Conservation (phyloP, 2,113 vertebrate genomes). For the Polypterus bichir region DNA sequence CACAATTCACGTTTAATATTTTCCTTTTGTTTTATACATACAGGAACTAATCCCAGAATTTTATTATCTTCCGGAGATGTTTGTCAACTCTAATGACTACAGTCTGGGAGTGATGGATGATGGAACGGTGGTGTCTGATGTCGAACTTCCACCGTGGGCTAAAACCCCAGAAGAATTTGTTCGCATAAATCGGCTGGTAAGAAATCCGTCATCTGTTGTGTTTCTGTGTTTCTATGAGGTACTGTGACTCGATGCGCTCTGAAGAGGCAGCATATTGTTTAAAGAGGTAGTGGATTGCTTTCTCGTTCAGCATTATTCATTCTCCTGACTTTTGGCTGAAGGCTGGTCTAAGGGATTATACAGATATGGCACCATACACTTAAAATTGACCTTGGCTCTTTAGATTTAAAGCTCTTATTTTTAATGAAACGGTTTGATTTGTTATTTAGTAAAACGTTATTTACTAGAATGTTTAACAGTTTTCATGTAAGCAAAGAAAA, state of each 20-base stretch:
- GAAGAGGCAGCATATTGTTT: constrained; percentile 23
- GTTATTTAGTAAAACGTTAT: no score
- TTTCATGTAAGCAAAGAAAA: no score
- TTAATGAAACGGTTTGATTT: no score
- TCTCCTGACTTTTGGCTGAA: no score
- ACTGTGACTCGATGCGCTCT: constrained; percentile 7
- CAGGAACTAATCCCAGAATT: constrained; percentile 98
- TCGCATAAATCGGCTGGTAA: constrained; percentile 89
- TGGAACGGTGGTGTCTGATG: constrained; percentile 79
- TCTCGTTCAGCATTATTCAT: no score
- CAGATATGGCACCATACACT: no score
- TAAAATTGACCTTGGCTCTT: no score
- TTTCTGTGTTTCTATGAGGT: constrained; percentile 23
- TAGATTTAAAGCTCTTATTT: no score
- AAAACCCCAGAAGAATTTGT: constrained; percentile 96
- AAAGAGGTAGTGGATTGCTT: constrained; percentile 15
- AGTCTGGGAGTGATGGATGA: constrained; percentile 97
- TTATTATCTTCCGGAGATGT: constrained; percentile 98
- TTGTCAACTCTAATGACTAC: constrained; percentile 90
- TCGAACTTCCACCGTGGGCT: constrained; percentile 95
- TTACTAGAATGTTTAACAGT: no score
- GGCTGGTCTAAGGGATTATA: no score
- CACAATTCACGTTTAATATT: no score
- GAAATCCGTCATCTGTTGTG: constrained; percentile 29
- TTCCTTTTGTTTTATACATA: constrained; percentile 32